Conservation (phyloP, 2,113 vertebrate genomes). For the Myocastor coypus region DNA sequence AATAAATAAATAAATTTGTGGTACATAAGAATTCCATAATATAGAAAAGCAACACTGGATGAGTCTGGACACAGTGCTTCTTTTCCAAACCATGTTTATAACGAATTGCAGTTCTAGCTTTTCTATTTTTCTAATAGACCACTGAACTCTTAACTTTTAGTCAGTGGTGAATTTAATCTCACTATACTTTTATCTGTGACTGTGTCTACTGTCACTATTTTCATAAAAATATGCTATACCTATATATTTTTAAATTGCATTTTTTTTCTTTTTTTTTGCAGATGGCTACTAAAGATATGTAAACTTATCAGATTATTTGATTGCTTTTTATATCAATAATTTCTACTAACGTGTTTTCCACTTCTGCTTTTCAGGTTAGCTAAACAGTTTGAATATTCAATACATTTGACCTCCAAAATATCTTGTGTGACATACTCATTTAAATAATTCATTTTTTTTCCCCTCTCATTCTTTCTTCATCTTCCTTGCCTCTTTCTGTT, state of each 20-base stretch:
- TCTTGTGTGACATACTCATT: background rate
- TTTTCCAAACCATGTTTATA: background rate
- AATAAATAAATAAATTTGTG: background rate
- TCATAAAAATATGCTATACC: background rate
- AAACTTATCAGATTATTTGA: conserved; percentile 30
- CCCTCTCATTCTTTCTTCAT: fast-evolving
- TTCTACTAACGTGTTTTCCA: conserved; percentile 24
- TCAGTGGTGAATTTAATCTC: background rate
- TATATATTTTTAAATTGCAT: background rate
- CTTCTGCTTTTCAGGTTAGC: background rate
- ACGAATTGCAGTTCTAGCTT: background rate
- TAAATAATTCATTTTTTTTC: fast-evolving
- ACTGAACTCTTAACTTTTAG: background rate
- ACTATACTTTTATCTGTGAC: background rate
- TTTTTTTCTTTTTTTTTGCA: conserved; percentile 1
- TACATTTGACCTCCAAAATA: background rate
- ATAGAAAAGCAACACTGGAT: background rate
- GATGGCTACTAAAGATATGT: background rate
- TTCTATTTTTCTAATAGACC: background rate
- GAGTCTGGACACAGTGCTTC: too few species aligned
- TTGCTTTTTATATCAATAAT: conserved; percentile 1
- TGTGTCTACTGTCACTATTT: background rate
- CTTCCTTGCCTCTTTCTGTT: background rate
- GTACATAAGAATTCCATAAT: background rate
- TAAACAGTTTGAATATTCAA: background rate